These are phyloP conservation scores for Arrhopalites spinosus DNA, from an alignment of 2,888 invertebrate genomes.

Conservation along the genomic window DNA sequence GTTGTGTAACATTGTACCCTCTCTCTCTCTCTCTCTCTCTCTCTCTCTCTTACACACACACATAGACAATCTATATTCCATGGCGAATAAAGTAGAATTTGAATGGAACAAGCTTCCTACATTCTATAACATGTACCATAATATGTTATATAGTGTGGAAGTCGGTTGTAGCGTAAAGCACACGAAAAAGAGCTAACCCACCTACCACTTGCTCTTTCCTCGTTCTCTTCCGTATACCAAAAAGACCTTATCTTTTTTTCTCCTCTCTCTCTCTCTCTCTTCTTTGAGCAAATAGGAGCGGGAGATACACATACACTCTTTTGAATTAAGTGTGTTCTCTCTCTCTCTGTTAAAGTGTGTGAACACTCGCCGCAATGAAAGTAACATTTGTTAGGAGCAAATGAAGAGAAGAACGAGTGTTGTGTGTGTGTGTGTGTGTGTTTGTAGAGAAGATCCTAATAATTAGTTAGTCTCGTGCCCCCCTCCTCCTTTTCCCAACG, in stretches of 20 bases:
- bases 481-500: neutral
- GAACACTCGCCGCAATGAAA: constrained; percentile 22
- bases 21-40: neutral
- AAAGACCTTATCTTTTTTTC: constrained; percentile 19
- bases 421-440: too few species aligned
- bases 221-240: too few species aligned
- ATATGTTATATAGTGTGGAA: neutral
- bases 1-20: neutral
- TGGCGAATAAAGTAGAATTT: constrained; percentile 1
- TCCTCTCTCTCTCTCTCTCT: constrained; percentile 5
- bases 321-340: constrained; percentile 23
- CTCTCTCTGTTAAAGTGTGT: constrained; percentile 15
- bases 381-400: constrained; percentile 30
- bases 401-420: constrained; percentile 3
- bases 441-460: constrained; percentile 4
- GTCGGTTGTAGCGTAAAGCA: neutral
- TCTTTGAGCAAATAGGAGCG: too few species aligned
- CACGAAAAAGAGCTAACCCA: neutral
- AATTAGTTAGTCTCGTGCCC: constrained; percentile 21
- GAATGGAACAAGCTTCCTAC: neutral
- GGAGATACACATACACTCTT: constrained; percentile 4
- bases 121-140: neutral
- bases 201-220: neutral
- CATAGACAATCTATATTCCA: too few species aligned
- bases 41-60: neutral